A percentile compares a stretch with the other conserved stretches of the same genome.
Conservation (phyloP, 2,888 invertebrate genomes). For the Ecliptopera silaceata region DNA sequence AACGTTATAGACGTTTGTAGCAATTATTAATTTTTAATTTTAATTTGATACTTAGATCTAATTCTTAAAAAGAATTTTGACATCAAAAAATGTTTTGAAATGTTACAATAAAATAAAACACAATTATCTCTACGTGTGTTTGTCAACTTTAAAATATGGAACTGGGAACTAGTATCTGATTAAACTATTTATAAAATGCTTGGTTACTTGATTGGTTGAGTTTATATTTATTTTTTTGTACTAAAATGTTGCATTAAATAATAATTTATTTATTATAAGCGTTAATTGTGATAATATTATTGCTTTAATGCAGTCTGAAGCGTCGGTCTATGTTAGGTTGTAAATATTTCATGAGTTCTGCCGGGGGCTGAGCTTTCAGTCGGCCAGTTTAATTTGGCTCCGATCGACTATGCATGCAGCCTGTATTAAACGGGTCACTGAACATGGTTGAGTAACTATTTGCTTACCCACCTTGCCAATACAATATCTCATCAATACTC, state of each 20-base stretch:
- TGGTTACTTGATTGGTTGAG: no score
- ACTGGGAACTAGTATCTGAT: no score
- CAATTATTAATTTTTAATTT: no score
- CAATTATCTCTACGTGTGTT: no score
- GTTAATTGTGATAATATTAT: background rate
- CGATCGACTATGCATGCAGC: constrained; percentile 47
- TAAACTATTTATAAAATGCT: no score
- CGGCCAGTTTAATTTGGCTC: constrained; percentile 50
- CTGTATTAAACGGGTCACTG: constrained; percentile 41
- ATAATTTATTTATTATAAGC: background rate
- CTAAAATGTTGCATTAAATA: no score
- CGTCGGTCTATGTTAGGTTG: constrained; percentile 13
- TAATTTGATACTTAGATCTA: no score
- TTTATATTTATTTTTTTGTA: background rate
- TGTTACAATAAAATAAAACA: no score
- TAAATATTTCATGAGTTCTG: constrained; percentile 51
- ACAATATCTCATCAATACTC: constrained; percentile 4
- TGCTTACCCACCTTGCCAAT: constrained; percentile 3
- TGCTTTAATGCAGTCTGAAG: constrained; percentile 13
- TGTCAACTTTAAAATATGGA: no score
- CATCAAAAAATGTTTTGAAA: no score
- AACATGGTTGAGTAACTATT: constrained; percentile 20
- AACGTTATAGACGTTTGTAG: no score
- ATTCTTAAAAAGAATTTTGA: no score
- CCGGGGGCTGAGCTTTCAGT: constrained; percentile 40